Percentiles rank a stretch among this genome's conserved stretches.
Conservation (phyloP, 2,113 vertebrate species). For the Otus sunia region DNA sequence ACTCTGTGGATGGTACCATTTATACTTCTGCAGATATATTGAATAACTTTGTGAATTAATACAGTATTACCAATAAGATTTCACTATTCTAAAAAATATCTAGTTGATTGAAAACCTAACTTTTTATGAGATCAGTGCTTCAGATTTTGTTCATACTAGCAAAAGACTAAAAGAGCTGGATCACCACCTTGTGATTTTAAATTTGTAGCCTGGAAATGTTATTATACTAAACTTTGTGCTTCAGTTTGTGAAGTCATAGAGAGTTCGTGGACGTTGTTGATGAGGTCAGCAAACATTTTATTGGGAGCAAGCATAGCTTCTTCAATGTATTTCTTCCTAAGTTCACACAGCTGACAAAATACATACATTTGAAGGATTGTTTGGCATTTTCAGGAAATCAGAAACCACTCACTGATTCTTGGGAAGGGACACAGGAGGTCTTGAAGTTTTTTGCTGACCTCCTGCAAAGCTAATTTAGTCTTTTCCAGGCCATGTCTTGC, state of each 20-base stretch:
- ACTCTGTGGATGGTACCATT: background rate
- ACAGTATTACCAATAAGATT: background rate
- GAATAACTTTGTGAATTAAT: background rate
- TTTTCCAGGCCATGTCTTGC: background rate
- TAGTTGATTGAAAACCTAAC: background rate
- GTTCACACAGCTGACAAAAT: background rate
- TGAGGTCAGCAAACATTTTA: background rate
- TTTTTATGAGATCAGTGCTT: background rate
- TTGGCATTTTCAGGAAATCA: background rate
- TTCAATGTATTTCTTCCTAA: background rate
- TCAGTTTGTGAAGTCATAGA: background rate
- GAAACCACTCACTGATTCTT: background rate
- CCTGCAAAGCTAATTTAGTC: background rate
- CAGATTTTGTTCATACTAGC: background rate
- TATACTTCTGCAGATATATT: background rate
- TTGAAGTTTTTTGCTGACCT: background rate
- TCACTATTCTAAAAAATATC: background rate
- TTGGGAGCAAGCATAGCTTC: background rate
- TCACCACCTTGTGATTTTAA: background rate
- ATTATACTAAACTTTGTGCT: background rate
- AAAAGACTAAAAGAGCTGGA: background rate
- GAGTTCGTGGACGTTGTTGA: background rate
- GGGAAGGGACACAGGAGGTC: background rate
- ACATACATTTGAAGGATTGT: background rate
- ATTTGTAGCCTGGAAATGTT: background rate